Conservation (phyloP, 2,113 vertebrate genomes). For the Chlamydotis undulata region DNA sequence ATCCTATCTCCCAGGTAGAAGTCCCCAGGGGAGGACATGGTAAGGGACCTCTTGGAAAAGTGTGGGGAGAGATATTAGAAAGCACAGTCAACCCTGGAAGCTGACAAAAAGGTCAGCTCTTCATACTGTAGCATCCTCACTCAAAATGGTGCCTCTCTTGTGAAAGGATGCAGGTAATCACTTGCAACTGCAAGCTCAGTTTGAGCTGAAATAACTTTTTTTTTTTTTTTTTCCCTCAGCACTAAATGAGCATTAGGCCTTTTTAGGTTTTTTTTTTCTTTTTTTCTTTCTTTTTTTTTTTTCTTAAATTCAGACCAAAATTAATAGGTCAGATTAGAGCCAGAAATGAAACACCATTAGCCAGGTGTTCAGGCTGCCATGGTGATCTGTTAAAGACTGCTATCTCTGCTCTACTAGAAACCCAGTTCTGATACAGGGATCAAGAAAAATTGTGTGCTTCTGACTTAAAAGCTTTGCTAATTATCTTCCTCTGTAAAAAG, state of each 20-base stretch:
- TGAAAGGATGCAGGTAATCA: neutral
- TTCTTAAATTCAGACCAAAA: neutral
- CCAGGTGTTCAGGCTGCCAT: neutral
- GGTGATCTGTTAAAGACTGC: neutral
- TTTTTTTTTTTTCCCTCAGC: neutral
- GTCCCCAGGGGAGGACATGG: neutral
- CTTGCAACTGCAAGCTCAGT: neutral
- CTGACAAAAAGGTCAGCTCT: neutral
- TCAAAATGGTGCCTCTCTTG: neutral
- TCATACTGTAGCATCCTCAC: neutral
- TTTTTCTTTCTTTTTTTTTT: neutral
- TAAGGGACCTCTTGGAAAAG: neutral
- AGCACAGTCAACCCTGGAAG: neutral
- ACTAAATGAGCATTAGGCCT: neutral
- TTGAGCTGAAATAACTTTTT: neutral
- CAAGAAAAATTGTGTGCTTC: neutral
- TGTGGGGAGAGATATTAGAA: neutral
- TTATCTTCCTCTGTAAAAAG: neutral
- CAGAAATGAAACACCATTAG: neutral
- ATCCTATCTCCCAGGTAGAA: neutral
- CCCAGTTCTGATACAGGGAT: neutral
- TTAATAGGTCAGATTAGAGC: neutral
- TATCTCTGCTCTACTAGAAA: neutral
- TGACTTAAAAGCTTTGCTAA: neutral
- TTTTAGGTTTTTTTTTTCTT: neutral